These are phyloP conservation scores for Anastrepha obliqua DNA, from an alignment of 1,140 invertebrate genomes.

Conservation along the genomic window DNA sequence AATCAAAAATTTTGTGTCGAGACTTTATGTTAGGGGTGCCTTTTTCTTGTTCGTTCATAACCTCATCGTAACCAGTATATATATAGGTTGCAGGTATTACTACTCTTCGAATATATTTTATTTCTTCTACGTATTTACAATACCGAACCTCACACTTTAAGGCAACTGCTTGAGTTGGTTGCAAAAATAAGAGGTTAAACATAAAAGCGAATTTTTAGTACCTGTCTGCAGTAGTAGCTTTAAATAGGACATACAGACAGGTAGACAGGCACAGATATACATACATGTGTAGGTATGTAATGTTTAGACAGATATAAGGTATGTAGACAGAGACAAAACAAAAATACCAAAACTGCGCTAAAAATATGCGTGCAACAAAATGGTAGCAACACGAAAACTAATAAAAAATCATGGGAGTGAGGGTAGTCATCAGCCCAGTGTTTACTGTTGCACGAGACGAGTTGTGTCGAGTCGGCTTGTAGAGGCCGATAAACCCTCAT, in stretches of 20 bases:
- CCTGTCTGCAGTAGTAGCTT: too few relatives aligned
- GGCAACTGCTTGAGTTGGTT: too few relatives aligned
- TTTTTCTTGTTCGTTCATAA: too few relatives aligned
- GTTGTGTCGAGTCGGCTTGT: background rate
- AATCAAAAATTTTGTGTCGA: too few relatives aligned
- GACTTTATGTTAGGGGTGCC: too few relatives aligned
- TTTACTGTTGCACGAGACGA: background rate
- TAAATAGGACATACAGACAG: background rate
- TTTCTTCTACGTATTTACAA: too few relatives aligned
- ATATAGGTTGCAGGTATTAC: too few relatives aligned
- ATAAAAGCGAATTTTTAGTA: too few relatives aligned
- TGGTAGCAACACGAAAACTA: background rate
- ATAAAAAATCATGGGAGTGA: background rate
- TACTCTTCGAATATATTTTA: too few relatives aligned
- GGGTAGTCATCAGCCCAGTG: background rate
- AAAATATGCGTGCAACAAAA: slow-evolving; percentile 2
- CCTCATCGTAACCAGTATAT: too few relatives aligned
- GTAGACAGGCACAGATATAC: background rate
- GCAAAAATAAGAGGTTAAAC: too few relatives aligned
- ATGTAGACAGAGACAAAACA: background rate
- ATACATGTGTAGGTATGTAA: background rate
- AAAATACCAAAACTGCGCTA: background rate
- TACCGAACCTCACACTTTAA: too few relatives aligned
- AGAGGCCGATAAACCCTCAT: background rate
- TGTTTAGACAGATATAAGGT: background rate